Conservation (phyloP, 2,113 vertebrate species). For the Ranitomeya variabilis region DNA sequence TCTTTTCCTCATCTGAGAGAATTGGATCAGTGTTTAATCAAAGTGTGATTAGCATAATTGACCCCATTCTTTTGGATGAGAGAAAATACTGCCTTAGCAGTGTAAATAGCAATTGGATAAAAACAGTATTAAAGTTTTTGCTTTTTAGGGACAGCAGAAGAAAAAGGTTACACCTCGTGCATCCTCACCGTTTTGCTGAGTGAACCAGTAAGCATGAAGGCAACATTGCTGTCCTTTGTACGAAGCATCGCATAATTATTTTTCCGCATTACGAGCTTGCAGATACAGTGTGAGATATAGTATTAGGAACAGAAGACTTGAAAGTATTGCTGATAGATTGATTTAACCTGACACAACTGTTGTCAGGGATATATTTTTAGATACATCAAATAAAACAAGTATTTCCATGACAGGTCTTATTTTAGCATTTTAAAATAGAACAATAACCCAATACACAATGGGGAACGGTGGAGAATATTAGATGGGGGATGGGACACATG, state of each 20-base stretch:
- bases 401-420: neutral
- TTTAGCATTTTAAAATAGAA: neutral
- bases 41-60: no score
- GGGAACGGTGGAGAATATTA: neutral
- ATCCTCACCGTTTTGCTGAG: neutral
- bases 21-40: no score
- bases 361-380: neutral
- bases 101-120: neutral
- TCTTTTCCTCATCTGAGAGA: no score
- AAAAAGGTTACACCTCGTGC: neutral
- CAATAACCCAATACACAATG: neutral
- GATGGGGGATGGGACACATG: neutral
- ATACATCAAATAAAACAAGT: neutral
- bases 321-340: conserved; percentile 1
- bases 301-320: neutral
- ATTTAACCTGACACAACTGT: neutral
- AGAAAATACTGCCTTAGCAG: no score
- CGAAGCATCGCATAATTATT: neutral
- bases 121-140: neutral
- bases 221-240: neutral
- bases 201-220: neutral
- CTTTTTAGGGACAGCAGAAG: neutral
- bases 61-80: no score
- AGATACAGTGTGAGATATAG: neutral
- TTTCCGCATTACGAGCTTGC: conserved; percentile 12